Base-by-base conservation (phyloP, 2,797 vertebrate species). In the Pyrocephalus nanus region DNA sequence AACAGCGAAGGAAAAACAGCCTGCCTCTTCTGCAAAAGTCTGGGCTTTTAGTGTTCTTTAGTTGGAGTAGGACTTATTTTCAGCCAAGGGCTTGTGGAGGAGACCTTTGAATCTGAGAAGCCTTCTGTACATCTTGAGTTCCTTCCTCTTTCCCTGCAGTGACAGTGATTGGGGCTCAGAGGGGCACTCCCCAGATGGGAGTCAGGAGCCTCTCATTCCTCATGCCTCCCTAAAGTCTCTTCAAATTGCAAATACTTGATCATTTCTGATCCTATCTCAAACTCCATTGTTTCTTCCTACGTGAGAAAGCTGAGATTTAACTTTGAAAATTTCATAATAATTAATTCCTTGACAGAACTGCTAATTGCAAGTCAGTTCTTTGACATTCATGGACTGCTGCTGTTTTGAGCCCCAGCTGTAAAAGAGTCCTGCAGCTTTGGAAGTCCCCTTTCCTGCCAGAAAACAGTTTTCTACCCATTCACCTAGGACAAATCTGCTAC, bases 101-200 rank as follows among this genome's bases (percentile, higher is more conserved):
- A 6, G 23, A 48, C 23, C 16, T 88, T 57, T 34, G 47, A 36
- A 27, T 9, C 23, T 62, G 42, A 42, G 2, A 61, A 62, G 1
- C 40, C 21, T 50, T 64, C 40, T 45, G 27, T n/a, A 25, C 9
- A 26, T 21, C 27, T 53, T 5, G 2, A 50, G 26, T 32, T 38
- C 8, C 15, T 60, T 77, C 14, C 21, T 78, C 25, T 79, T 64
- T 86, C 40, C 5, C 12, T 50, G 17, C 32, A 78, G 70, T 16
- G 42, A 7, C 7, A 50, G 19, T 0, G 1, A 25, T 11, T 16
- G 12, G 6, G 11, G 2, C 12, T 77, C 11, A n/a, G 38, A 34
- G 21, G 11, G 4, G 2, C 3, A 15, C 3, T 36, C 6, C 10
- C 2, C 30, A 76, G 18, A 2, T 15, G 36, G 17, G 12, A 47